These are phyloP conservation scores for Hydractinia symbiolongicarpus DNA, from an alignment of 30 jellyfish, hydroid and myxozoan species.

Conservation along the genomic window DNA sequence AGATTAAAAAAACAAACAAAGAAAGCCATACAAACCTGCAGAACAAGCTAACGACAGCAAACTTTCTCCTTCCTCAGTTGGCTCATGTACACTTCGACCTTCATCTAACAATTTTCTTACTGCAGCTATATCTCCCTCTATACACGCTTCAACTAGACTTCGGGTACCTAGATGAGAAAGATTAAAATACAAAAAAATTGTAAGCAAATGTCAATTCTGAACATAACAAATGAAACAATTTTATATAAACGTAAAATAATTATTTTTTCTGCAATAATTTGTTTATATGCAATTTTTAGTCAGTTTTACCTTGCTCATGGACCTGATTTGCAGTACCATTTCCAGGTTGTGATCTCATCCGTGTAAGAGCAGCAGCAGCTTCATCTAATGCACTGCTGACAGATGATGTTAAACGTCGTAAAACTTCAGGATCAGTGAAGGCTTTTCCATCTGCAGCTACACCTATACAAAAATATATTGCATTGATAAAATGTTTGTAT, in stretches of 20 bases:
- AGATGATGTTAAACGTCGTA: constrained; percentile 86
- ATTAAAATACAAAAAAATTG: not conserved
- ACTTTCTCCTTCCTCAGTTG: constrained; percentile 99
- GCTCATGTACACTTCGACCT: constrained; percentile 99
- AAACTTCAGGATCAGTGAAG: constrained; percentile 95
- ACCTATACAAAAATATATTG: constrained; percentile 35
- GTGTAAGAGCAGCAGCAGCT: constrained; percentile 98
- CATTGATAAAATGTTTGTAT: no score
- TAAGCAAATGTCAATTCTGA: no score
- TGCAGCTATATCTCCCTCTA: constrained; percentile 98
- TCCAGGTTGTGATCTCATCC: constrained; percentile 96
- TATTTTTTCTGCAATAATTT: not conserved
- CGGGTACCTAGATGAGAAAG: constrained; percentile 66
- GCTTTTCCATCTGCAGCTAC: constrained; percentile 99
- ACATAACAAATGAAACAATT: no score
- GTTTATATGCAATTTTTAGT: no score
- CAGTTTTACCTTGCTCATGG: constrained; percentile 77
- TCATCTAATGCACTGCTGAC: constrained; percentile 99
- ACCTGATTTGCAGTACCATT: constrained; percentile 57
- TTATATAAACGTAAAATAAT: not conserved
- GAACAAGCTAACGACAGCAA: constrained; percentile 92
- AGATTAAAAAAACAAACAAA: not conserved
- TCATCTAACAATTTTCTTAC: constrained; percentile 93
- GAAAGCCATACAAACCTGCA: constrained; percentile 53
- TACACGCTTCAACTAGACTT: constrained; percentile 95